Base-by-base conservation (phyloP, 2,797 vertebrate genomes). In the Fistularia tabacaria region DNA sequence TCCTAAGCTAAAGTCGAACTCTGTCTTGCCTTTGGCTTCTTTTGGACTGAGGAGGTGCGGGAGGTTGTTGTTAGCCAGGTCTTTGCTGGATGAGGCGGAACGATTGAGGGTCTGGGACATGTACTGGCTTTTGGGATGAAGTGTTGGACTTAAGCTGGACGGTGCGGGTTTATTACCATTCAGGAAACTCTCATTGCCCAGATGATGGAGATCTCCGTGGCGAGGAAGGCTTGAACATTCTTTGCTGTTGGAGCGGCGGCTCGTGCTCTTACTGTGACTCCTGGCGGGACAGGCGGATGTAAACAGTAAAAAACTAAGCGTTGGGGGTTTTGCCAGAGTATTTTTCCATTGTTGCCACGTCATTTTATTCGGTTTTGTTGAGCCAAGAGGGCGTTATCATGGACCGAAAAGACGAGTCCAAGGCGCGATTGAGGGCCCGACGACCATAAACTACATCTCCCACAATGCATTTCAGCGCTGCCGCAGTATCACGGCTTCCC, bases 1-100 rank as follows among this genome's bases (percentile, higher is more conserved):
- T 51, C 93, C 95, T 69, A 94, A 79, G 41, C 82, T 95, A 82
- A 99, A 98, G 81, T 99, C 96, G 76, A 98, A 98, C 74, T 98
- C 95, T 6, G 90, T 91, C 88, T 98, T 98, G 69, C 90, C 87
- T 84, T 98, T 98, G 73, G 84, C 58, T 49, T 99, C 96, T 88
- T 98, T 98, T 51, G 97, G 97, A 81, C 97, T 99, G 72, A 98
- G 94, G 52, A 98, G 93, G 79, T 97, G 96, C 0, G 97, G 95
- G 81, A 99, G 89, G 77, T 97, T 97, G 77, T 96, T 98, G 82
- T 95, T 98, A 59, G 90, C 89, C 73, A 96, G 83, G 80, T 99
- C 97, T 90, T 98, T 99, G 91, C 63, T 93, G 75, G 92, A 87
- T 52, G 96, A 92, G 63, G 88, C 89, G 36, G 95, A 92, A 40